phyloP scores from a whole-genome alignment of 2,888 invertebrate genomes.

The Pachymerium ferrugineum region DNA sequence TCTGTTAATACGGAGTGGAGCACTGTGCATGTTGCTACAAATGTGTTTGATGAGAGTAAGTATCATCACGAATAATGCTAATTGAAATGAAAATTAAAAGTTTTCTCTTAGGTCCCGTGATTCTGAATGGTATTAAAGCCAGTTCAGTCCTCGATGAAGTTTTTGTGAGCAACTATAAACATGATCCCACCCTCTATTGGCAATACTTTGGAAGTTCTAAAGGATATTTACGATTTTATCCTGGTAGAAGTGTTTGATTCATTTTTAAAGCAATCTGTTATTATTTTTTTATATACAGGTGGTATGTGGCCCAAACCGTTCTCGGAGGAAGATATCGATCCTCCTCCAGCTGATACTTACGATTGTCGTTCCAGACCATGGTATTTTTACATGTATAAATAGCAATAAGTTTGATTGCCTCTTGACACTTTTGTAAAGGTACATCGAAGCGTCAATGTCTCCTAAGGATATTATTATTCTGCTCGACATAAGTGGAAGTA shows the following conservation, averaged over 20 bases:
- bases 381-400: conserved; percentile 51
- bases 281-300: conserved; percentile 52
- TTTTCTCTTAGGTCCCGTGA: conserved; percentile 71
- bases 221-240: conserved; percentile 88
- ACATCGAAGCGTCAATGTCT: conserved; percentile 94
- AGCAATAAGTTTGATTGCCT: too few relatives aligned
- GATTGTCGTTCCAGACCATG: conserved; percentile 89
- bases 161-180: conserved; percentile 76
- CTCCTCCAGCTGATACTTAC: conserved; percentile 64
- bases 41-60: conserved; percentile 77
- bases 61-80: conserved; percentile 33
- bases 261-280: neutral
- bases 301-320: conserved; percentile 57
- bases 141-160: conserved; percentile 76
- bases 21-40: conserved; percentile 89
- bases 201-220: conserved; percentile 95
- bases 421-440: conserved; percentile 53
- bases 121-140: conserved; percentile 88
- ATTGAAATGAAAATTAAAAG: neutral
- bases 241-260: too few relatives aligned
- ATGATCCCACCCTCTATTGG: conserved; percentile 87
- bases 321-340: conserved; percentile 42
- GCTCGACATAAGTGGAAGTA: conserved; percentile 92
- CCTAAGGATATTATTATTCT: conserved; percentile 95
- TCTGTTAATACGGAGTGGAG: conserved; percentile 73